A percentile compares a stretch with the other conserved stretches of the same genome.
These are phyloP conservation scores for Enteromius mattozi DNA, from an alignment of 2,797 vertebrate genomes.

Conservation along the genomic window DNA sequence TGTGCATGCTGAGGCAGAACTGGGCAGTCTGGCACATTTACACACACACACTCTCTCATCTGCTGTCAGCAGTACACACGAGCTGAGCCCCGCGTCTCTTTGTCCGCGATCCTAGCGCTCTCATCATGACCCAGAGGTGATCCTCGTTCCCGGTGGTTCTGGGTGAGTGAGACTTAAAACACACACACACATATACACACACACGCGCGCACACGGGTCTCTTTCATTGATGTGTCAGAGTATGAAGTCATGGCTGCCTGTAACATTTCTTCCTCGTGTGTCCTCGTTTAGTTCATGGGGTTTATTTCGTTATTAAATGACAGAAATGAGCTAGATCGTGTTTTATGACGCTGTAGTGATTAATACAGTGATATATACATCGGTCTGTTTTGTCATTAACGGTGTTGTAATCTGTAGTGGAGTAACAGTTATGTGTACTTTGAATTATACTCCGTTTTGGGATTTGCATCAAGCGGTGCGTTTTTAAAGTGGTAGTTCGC, in stretches of 20 bases:
- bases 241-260: conserved; percentile 48
- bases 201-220: not conserved
- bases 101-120: conserved; percentile 63
- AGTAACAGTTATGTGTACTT: not conserved
- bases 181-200: not conserved
- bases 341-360: no score
- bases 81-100: conserved; percentile 63
- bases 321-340: not conserved
- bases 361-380: not conserved
- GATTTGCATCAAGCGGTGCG: not conserved
- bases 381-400: no score
- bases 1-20: conserved; percentile 69
- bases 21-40: conserved; percentile 69
- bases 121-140: conserved; percentile 82
- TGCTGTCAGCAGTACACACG: conserved; percentile 68
- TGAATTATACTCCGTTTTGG: not conserved
- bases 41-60: conserved; percentile 56
- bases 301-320: not conserved
- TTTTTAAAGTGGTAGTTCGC: conserved; percentile 15
- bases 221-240: conserved; percentile 46
- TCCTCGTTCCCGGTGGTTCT: conserved; percentile 83
- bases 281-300: conserved; percentile 10
- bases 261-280: conserved; percentile 15
- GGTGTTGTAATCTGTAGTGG: not conserved
- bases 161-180: conserved; percentile 73